phyloP scores from a whole-genome alignment of 2,888 invertebrate species.

The Ormyrus nitidulus region DNA sequence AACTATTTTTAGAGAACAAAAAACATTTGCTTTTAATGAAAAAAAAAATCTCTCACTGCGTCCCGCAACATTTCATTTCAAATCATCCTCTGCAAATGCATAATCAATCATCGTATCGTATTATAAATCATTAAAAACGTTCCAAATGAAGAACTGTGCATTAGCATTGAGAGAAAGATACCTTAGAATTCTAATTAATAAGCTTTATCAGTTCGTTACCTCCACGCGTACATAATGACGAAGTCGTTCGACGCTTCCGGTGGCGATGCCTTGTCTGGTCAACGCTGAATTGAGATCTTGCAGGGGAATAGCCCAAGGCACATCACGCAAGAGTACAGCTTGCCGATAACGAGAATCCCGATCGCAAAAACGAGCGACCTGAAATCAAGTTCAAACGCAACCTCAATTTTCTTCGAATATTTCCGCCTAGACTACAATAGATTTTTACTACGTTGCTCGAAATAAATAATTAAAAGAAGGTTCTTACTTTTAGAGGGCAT shows the following conservation, averaged over 20 bases:
- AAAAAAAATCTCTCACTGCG: no score
- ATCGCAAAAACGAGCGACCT: conserved; percentile 75
- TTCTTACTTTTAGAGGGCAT: no score
- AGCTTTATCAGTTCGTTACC: conserved; percentile 62
- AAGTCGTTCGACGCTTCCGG: conserved; percentile 73
- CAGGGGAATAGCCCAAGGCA: conserved; percentile 77
- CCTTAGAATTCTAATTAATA: not conserved
- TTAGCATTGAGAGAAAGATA: not conserved
- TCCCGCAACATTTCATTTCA: no score
- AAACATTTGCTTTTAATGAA: no score
- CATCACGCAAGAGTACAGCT: conserved; percentile 74
- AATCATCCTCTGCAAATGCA: no score
- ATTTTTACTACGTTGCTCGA: no score
- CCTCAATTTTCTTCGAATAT: not conserved
- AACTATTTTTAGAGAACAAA: no score
- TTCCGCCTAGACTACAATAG: no score
- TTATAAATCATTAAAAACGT: no score
- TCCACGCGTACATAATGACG: conserved; percentile 75
- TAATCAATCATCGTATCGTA: no score
- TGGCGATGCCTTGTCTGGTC: conserved; percentile 74
- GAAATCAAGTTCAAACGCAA: not conserved
- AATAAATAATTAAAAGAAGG: no score
- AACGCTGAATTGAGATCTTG: conserved; percentile 76
- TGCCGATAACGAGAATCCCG: conserved; percentile 73
- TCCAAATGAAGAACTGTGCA: no score